Conservation (phyloP, 1,140 invertebrate genomes). For the Leptopilina boulardi region DNA sequence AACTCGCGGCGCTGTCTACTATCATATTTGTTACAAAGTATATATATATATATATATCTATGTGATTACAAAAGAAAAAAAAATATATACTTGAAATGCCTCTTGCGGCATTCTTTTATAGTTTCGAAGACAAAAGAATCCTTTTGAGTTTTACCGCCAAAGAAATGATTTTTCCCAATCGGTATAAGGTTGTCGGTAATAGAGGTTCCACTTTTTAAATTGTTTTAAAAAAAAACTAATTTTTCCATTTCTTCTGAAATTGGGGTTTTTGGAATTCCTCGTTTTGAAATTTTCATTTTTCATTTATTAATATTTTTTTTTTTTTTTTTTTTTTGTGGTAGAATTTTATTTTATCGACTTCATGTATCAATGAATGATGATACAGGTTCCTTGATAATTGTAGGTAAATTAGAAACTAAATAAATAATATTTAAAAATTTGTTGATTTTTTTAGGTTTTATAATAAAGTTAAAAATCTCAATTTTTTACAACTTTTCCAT, state of each 20-base stretch:
- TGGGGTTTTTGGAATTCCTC: not conserved
- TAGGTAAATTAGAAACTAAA: not conserved
- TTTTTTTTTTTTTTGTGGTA: not conserved
- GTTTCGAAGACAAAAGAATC: not conserved
- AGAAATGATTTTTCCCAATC: not conserved
- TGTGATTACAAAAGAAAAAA: slow-evolving; percentile 28
- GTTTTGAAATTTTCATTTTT: not conserved
- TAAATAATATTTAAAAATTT: not conserved
- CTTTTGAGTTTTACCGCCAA: slow-evolving; percentile 7
- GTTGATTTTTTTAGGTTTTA: no score
- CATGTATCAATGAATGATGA: not conserved
- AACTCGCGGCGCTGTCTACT: slow-evolving; percentile 21
- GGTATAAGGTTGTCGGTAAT: not conserved
- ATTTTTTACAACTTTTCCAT: no score
- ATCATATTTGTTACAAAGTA: slow-evolving; percentile 1
- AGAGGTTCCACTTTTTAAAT: not conserved
- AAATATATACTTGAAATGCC: not conserved
- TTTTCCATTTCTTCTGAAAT: not conserved
- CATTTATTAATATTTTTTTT: not conserved
- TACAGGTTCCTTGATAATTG: not conserved
- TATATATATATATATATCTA: no score
- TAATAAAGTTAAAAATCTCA: no score
- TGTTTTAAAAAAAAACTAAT: not conserved
- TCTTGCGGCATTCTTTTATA: not conserved
- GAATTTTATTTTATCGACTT: not conserved